A percentile compares a stretch with the other conserved stretches of the same genome.
phyloP scores from a whole-genome alignment of 1,140 invertebrate species.

The Bathynomus jamesi region DNA sequence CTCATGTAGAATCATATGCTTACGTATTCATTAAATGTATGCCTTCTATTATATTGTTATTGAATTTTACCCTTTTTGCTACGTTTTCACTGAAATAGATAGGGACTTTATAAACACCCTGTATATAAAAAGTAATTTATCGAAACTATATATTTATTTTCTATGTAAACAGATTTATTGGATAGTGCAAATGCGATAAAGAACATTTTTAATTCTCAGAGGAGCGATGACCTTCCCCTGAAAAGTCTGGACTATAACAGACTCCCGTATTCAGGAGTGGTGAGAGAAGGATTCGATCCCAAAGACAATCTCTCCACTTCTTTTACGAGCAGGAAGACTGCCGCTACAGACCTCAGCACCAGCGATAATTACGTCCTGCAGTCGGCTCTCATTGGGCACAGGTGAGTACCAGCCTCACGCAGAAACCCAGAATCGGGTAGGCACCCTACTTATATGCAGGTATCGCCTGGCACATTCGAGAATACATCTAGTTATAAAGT shows the following conservation, averaged over 20 bases:
- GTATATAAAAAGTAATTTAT: no score
- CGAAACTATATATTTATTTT: background rate
- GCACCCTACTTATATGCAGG: no score
- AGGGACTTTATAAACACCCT: no score
- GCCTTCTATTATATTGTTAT: no score
- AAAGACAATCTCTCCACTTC: background rate
- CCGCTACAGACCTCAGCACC: constrained; percentile 40
- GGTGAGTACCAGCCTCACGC: background rate
- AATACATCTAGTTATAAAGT: no score
- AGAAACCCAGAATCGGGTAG: no score
- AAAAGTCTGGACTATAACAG: background rate
- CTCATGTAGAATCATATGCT: no score
- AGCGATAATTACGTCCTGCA: constrained; percentile 43
- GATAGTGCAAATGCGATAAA: no score
- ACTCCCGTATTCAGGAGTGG: background rate
- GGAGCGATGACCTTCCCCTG: background rate
- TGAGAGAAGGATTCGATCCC: background rate
- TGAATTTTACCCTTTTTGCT: no score
- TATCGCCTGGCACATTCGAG: no score
- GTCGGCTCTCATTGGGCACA: constrained; percentile 38
- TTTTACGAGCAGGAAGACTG: background rate
- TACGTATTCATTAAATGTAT: no score
- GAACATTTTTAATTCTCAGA: background rate
- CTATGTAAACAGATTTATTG: background rate
- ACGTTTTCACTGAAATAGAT: no score